phyloP scores from a whole-genome alignment of 1,140 invertebrate species.

The Aphelinus certus region DNA sequence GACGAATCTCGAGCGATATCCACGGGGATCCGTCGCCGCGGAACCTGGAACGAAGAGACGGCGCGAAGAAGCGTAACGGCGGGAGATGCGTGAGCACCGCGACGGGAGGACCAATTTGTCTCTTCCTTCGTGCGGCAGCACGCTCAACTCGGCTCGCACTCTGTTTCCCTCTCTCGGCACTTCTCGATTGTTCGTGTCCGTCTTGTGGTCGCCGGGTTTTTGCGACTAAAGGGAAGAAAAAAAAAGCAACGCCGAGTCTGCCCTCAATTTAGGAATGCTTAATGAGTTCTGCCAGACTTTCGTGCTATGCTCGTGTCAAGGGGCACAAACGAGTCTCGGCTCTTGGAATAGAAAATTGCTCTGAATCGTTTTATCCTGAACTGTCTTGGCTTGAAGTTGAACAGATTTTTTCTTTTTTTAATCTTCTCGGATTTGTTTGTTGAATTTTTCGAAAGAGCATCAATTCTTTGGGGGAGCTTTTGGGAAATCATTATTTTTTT shows the following conservation, averaged over 20 bases:
- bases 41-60: neutral
- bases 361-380: no score
- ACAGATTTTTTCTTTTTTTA: neutral
- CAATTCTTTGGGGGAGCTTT: no score
- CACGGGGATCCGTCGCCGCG: slow-evolving; percentile 14
- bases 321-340: no score
- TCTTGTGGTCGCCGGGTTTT: slow-evolving; percentile 9
- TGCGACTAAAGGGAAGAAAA: slow-evolving; percentile 9
- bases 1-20: slow-evolving; percentile 9
- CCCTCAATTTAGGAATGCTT: slow-evolving; percentile 19
- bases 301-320: no score
- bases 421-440: neutral
- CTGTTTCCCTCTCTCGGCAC: neutral
- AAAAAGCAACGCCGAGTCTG: neutral
- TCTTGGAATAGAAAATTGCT: no score
- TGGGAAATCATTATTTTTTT: no score
- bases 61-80: neutral
- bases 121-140: slow-evolving; percentile 12
- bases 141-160: neutral
- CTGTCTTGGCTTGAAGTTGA: neutral
- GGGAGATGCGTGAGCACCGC: slow-evolving; percentile 18
- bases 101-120: slow-evolving; percentile 31
- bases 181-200: slow-evolving; percentile 1
- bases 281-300: slow-evolving; percentile 4
- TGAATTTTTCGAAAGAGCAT: no score